phyloP scores from a whole-genome alignment of 1,140 invertebrate species.

The Drosophila rhopaloa region DNA sequence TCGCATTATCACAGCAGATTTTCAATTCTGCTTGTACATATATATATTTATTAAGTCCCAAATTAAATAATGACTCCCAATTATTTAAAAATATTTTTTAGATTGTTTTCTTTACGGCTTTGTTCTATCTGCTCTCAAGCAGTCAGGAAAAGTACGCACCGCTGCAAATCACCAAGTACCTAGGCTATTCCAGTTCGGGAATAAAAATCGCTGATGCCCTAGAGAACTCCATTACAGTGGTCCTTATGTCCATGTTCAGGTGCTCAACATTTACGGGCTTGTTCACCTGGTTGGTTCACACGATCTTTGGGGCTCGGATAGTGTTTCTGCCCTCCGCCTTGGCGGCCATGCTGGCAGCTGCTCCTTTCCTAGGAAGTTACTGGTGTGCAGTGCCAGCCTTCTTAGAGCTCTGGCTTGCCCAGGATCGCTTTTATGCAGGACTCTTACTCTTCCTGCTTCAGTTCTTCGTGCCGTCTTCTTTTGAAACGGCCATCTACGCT shows the following conservation, averaged over 20 bases:
- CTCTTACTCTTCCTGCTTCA: conserved; percentile 92
- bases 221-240: conserved; percentile 89
- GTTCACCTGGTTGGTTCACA: conserved; percentile 99
- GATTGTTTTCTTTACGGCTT: conserved; percentile 97
- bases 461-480: conserved; percentile 95
- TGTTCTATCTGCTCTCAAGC: conserved; percentile 97
- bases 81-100: conserved; percentile 76
- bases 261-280: conserved; percentile 98
- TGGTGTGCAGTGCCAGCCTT: conserved; percentile 97
- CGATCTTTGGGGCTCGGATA: conserved; percentile 96
- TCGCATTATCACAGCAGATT: too few species aligned
- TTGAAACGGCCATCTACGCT: conserved; percentile 97
- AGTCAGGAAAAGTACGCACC: conserved; percentile 96
- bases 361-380: conserved; percentile 97
- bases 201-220: conserved; percentile 89
- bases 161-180: conserved; percentile 89
- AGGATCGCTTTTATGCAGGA: conserved; percentile 90
- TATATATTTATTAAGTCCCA: too few species aligned
- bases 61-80: too few species aligned
- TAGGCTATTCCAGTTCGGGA: conserved; percentile 92
- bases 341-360: conserved; percentile 95
- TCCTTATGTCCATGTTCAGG: conserved; percentile 98
- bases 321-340: conserved; percentile 97
- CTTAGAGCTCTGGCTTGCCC: conserved; percentile 96
- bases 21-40: too few species aligned